A percentile compares a stretch with the other conserved stretches of the same genome.
Conservation (phyloP, 2,888 invertebrate species). For the Meteorus colon region DNA sequence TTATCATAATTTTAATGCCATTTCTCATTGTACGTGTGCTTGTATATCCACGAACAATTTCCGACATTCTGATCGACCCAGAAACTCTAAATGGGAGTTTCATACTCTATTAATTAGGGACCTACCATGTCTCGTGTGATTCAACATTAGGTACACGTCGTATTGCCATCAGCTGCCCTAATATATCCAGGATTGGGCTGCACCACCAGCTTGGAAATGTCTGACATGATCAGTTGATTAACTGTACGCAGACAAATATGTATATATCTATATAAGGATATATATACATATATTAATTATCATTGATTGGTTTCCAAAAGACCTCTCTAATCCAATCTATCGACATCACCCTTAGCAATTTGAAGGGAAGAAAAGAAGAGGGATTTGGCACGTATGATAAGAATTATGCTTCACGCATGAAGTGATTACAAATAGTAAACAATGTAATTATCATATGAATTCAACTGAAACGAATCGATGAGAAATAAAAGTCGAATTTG, state of each 20-base stretch:
- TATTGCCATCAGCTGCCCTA: not conserved
- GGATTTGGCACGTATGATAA: too few species aligned
- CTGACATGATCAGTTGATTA: conserved; percentile 19
- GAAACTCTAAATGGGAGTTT: conserved; percentile 31
- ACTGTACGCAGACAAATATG: not conserved
- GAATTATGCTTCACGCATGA: too few species aligned
- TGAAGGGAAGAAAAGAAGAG: too few species aligned
- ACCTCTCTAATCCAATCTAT: too few species aligned
- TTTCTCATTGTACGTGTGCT: not conserved
- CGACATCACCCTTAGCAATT: too few species aligned
- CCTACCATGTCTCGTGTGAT: conserved; percentile 17
- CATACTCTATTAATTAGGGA: conserved; percentile 31
- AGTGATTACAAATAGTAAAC: too few species aligned
- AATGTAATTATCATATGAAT: too few species aligned
- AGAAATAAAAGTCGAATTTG: too few species aligned
- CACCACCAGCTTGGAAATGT: conserved; percentile 2
- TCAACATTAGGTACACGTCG: not conserved
- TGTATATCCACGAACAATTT: not conserved
- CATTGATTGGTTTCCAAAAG: too few species aligned
- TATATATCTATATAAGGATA: too few species aligned
- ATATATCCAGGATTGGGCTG: not conserved
- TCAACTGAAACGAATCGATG: too few species aligned
- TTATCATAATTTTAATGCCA: not conserved
- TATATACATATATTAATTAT: too few species aligned
- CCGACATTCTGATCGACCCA: conserved; percentile 4